Evolutionary conservation across 2,888 invertebrate species (phyloP).

Genomic region (Portevinia maculata): DNA sequence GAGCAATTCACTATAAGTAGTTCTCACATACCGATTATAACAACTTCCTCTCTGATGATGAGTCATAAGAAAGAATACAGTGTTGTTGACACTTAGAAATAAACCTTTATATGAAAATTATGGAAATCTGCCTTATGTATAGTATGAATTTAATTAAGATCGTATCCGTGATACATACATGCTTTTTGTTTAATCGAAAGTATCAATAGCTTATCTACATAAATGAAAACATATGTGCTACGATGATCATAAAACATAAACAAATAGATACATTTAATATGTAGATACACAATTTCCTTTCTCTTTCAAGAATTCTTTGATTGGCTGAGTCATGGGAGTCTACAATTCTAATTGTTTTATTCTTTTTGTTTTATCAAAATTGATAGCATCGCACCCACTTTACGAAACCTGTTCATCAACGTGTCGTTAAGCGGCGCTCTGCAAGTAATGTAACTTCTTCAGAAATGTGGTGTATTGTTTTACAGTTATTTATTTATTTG

Average conservation of each 20-base stretch:
- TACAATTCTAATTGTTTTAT: background rate
- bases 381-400: no score
- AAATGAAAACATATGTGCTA: background rate
- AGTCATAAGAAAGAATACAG: background rate
- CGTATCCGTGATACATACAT: slow-evolving; percentile 2
- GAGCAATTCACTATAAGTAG: background rate
- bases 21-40: background rate
- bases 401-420: no score
- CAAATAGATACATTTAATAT: no score
- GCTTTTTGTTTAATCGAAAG: no score
- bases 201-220: background rate
- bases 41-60: background rate
- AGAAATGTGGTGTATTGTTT: no score
- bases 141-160: slow-evolving; percentile 19
- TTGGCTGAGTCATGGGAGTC: slow-evolving; percentile 11
- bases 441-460: no score
- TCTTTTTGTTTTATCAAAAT: background rate
- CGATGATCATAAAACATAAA: background rate
- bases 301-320: background rate
- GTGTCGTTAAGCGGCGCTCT: no score
- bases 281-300: background rate
- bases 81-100: background rate
- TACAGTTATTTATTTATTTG: no score
- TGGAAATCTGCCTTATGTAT: slow-evolving; percentile 10
- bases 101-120: slow-evolving; percentile 6